Conservation (phyloP, 2,797 vertebrate species). For the Sphenodon punctatus region DNA sequence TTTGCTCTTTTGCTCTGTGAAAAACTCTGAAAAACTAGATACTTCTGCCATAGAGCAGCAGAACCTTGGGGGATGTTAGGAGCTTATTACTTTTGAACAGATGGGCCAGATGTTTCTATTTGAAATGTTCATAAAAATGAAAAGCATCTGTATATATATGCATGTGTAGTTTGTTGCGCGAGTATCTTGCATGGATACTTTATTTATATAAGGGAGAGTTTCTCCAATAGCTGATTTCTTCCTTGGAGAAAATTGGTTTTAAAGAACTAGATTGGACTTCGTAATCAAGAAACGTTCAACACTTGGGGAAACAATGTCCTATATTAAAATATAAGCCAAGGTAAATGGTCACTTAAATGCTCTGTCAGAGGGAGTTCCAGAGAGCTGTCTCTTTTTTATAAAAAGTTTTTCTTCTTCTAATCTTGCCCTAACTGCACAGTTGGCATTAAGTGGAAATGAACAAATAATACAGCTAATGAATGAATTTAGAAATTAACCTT, state of each 20-base stretch:
- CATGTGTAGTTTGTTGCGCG: constrained; percentile 4
- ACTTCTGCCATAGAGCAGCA: not conserved
- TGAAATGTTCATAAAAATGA: constrained; percentile 10
- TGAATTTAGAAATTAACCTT: too few species aligned
- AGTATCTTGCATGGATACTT: not conserved
- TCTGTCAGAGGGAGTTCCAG: too few species aligned
- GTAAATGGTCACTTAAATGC: too few species aligned
- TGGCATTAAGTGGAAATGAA: too few species aligned
- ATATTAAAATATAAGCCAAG: not conserved
- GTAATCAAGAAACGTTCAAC: not conserved
- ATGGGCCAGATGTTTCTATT: not conserved
- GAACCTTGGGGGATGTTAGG: constrained; percentile 13
- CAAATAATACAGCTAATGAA: too few species aligned
- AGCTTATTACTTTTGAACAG: not conserved
- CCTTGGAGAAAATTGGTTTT: not conserved
- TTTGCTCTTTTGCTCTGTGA: not conserved
- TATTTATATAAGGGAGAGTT: not conserved
- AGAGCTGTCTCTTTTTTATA: too few species aligned
- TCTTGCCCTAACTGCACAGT: too few species aligned
- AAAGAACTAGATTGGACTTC: constrained; percentile 2
- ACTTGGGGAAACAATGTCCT: not conserved
- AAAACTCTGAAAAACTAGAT: constrained; percentile 1
- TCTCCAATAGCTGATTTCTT: not conserved
- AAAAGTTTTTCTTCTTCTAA: too few species aligned
- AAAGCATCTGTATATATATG: not conserved